A percentile compares a stretch with the other conserved stretches of the same genome.
These are phyloP conservation scores for Neoascia interrupta DNA, from an alignment of 2,888 invertebrate species.

Conservation along the genomic window DNA sequence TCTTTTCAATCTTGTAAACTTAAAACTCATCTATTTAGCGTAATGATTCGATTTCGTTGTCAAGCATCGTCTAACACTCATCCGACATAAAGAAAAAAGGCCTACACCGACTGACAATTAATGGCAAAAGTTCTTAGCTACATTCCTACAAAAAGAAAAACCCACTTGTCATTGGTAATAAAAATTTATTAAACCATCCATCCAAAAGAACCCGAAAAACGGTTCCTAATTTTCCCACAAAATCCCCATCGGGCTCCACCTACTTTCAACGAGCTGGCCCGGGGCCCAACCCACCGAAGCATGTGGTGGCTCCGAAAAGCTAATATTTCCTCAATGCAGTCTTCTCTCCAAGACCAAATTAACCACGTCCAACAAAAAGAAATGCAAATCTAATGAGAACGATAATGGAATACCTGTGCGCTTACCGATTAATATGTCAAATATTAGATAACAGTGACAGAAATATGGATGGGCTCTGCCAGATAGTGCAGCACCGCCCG, in stretches of 20 bases:
- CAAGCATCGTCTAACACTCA: too few relatives aligned
- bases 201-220: too few relatives aligned
- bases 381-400: constrained; percentile 23
- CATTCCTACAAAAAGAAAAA: too few relatives aligned
- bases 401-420: constrained; percentile 38
- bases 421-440: constrained; percentile 58
- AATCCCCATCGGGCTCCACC: constrained; percentile 16
- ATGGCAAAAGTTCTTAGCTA: too few relatives aligned
- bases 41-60: too few relatives aligned
- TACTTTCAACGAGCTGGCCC: neutral
- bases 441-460: constrained; percentile 52
- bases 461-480: constrained; percentile 43
- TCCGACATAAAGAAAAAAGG: too few relatives aligned
- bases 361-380: neutral
- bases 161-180: too few relatives aligned
- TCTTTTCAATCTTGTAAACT: too few relatives aligned
- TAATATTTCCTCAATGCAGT: constrained; percentile 15
- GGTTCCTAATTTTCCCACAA: constrained; percentile 15
- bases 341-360: neutral
- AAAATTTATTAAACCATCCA: too few relatives aligned
- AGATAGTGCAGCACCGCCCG: constrained; percentile 23
- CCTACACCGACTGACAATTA: too few relatives aligned
- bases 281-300: neutral
- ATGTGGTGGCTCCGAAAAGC: constrained; percentile 9
- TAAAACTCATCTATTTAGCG: too few relatives aligned